Conservation (phyloP, 2,113 vertebrate genomes). For the Grus americana region DNA sequence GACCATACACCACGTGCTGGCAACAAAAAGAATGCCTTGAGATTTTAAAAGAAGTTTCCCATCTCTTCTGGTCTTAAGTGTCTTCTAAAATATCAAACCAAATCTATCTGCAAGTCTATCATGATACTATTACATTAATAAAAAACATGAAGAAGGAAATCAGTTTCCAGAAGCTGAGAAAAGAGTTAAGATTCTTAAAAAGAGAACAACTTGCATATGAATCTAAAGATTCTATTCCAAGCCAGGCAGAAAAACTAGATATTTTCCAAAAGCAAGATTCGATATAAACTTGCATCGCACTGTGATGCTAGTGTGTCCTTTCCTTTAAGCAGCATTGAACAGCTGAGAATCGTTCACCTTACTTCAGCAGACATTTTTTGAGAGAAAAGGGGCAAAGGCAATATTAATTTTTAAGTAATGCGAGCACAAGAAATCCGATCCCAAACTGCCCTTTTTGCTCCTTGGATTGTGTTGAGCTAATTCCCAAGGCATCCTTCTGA, state of each 20-base stretch:
- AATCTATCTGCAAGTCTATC: background rate
- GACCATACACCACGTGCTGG: background rate
- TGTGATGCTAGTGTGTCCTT: background rate
- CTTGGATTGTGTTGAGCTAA: conserved; percentile 3
- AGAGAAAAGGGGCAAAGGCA: background rate
- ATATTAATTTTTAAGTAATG: conserved; percentile 29
- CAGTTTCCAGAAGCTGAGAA: background rate
- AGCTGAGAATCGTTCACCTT: conserved; percentile 11
- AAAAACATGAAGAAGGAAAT: background rate
- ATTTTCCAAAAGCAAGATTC: background rate
- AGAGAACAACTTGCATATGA: background rate
- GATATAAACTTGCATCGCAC: background rate
- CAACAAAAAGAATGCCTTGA: background rate
- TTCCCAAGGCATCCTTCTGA: conserved; percentile 38
- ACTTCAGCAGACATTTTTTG: background rate
- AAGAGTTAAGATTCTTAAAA: background rate
- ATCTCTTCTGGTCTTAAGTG: background rate
- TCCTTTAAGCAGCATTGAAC: background rate
- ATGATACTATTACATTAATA: background rate
- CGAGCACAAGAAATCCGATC: conserved; percentile 21
- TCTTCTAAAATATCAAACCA: background rate
- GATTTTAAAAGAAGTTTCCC: background rate
- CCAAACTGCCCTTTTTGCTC: background rate
- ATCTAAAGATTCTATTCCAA: background rate
- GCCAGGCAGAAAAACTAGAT: background rate